Evolutionary conservation across 2,113 vertebrate genomes (phyloP), one percentile per base, ranked within the genome.

Genomic region (Apteryx owenii): DNA sequence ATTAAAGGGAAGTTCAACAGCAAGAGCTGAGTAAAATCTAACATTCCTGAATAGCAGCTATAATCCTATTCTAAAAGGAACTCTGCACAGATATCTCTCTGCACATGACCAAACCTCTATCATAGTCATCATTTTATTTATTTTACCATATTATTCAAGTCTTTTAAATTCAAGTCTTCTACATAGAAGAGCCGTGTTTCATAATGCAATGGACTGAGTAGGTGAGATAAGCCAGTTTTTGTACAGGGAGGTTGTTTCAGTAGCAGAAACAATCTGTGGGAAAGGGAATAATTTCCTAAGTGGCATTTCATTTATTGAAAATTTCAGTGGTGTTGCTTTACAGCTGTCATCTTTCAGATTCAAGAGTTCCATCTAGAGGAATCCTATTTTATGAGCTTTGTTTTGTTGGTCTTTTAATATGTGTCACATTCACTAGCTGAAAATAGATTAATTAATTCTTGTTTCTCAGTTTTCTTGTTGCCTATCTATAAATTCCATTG

Each of bases 281-380:
- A 77, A 95, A 89, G 75, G 92, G 53, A 95, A 91, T 85, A 76
- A 95, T 91, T 95, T 93, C 77, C 77, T 82, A 93, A 84, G 38
- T 42, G 36, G 36, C 48, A 53, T 51, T 81, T 66, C 36, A 54
- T 81, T 53, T 81, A 40, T 18, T 81, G 61, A 81, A 81, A 25
- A 48, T 94, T 92, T 91, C 17, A 3, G 68, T 87, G 76, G 29
- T 93, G 95, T 86, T 80, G 79, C 93, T 94, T 79, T 75, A 83
- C 0, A 5, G 81, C 81, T 89, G 83, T 93, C 75, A 81, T 87
- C 95, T 95, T 82, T 90, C 94, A 95, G 82, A 96, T 95, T 97
- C 85, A 92, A 96, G 87, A 81, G 88, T 96, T 96, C 87, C 83
- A 91, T 96, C 95, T 96, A 96, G 96, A 97, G 90, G 90, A 94